Percentiles rank a stretch among this genome's conserved stretches.
Conservation (phyloP, 2,888 invertebrate genomes). For the Parnassius orleans region DNA sequence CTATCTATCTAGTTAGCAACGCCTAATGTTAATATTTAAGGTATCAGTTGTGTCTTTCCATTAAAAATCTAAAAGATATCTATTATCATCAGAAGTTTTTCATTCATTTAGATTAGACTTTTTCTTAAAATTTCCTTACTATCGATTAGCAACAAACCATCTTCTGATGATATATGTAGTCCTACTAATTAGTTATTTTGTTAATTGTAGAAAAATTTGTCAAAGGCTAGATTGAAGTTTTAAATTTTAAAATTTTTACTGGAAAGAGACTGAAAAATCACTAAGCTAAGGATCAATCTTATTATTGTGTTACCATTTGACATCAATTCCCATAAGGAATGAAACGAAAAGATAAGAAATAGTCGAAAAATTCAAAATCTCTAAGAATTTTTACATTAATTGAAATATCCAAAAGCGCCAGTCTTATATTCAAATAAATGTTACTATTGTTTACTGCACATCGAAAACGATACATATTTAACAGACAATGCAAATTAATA, state of each 20-base stretch:
- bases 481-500: background rate
- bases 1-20: slow-evolving; percentile 78
- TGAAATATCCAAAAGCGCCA: slow-evolving; percentile 78
- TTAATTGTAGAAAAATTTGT: slow-evolving; percentile 1
- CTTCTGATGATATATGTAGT: slow-evolving; percentile 26
- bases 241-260: slow-evolving; percentile 48
- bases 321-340: slow-evolving; percentile 77
- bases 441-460: slow-evolving; percentile 39
- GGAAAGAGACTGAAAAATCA: slow-evolving; percentile 65
- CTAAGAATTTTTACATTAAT: slow-evolving; percentile 45
- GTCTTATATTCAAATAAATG: slow-evolving; percentile 51
- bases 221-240: slow-evolving; percentile 14
- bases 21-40: slow-evolving; percentile 77
- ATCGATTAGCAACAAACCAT: slow-evolving; percentile 12
- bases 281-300: slow-evolving; percentile 71
- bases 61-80: slow-evolving; percentile 34
- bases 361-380: slow-evolving; percentile 38
- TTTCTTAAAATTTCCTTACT: slow-evolving; percentile 25
- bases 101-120: slow-evolving; percentile 25
- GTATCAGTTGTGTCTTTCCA: slow-evolving; percentile 60
- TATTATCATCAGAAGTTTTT: slow-evolving; percentile 24
- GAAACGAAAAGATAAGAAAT: slow-evolving; percentile 74
- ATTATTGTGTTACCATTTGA: slow-evolving; percentile 58
- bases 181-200: background rate
- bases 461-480: background rate